These are phyloP conservation scores for Sycophaga agraensis DNA, from an alignment of 1,140 invertebrate genomes.

Conservation along the genomic window DNA sequence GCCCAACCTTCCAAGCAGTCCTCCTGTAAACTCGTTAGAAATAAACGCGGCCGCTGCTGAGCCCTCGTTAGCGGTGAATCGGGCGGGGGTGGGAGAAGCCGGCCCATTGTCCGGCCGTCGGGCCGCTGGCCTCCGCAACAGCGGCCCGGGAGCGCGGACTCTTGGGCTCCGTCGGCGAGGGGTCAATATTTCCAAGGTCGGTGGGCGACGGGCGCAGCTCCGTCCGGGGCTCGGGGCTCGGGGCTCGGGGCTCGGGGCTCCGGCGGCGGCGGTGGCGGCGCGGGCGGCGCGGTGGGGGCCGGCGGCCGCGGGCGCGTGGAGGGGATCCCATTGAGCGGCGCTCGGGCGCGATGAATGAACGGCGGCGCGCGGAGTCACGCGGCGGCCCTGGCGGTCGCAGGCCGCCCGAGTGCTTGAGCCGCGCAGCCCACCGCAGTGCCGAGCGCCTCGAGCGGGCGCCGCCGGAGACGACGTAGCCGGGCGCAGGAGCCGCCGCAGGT, in stretches of 20 bases:
- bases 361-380: background rate
- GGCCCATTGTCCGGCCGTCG: too few relatives aligned
- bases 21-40: too few relatives aligned
- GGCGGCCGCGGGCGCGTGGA: background rate
- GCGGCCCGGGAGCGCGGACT: too few relatives aligned
- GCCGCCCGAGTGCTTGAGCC: background rate
- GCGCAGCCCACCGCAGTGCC: too few relatives aligned
- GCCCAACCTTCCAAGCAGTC: conserved; percentile 1
- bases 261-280: background rate
- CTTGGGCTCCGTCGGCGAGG: conserved; percentile 14
- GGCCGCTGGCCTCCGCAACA: too few relatives aligned
- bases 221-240: background rate
- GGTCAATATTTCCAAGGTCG: conserved; percentile 17
- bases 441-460: too few relatives aligned
- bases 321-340: background rate
- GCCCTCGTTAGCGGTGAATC: too few relatives aligned
- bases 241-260: background rate
- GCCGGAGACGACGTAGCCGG: too few relatives aligned
- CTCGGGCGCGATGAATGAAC: too few relatives aligned
- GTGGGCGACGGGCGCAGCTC: background rate
- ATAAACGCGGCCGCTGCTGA: too few relatives aligned
- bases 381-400: too few relatives aligned
- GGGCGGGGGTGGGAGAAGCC: background rate
- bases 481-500: too few relatives aligned
- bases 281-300: background rate